phyloP scores from a whole-genome alignment of 2,888 invertebrate species.

The Uloborus plumipes region DNA sequence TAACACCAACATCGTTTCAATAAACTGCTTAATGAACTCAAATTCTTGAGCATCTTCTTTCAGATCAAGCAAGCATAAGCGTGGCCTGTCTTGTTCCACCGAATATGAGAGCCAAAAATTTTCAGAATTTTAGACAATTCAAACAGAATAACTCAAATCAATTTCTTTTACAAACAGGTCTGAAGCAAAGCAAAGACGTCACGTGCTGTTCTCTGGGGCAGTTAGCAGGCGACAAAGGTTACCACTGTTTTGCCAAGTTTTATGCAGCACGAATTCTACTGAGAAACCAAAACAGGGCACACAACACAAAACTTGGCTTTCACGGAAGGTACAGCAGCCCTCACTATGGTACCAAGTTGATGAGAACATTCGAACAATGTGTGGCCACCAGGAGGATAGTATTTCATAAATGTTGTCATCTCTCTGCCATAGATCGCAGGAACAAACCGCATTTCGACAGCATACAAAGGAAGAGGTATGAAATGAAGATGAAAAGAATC shows the following conservation, averaged over 20 bases:
- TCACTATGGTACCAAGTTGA: constrained; percentile 67
- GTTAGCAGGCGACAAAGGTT: constrained; percentile 70
- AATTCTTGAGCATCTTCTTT: too few species aligned
- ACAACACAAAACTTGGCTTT: constrained; percentile 68
- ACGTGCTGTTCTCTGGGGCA: constrained; percentile 70
- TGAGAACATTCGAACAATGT: constrained; percentile 69
- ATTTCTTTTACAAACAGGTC: constrained; percentile 16
- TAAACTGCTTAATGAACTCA: too few species aligned
- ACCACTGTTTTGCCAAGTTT: constrained; percentile 69
- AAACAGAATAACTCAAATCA: not conserved
- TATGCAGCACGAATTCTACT: constrained; percentile 67
- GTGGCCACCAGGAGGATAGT: constrained; percentile 66
- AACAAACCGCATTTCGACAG: constrained; percentile 44
- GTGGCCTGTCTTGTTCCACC: too few species aligned
- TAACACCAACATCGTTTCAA: too few species aligned
- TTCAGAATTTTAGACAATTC: too few species aligned
- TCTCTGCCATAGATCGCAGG: constrained; percentile 64
- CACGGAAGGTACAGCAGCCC: constrained; percentile 66
- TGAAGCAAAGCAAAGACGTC: constrained; percentile 65
- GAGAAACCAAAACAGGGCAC: constrained; percentile 69
- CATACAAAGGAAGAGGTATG: constrained; percentile 36
- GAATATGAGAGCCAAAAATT: too few species aligned
- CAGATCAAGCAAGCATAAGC: too few species aligned
- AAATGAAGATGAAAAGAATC: constrained; percentile 43
- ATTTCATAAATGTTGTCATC: constrained; percentile 69